phyloP scores from a whole-genome alignment of 2,797 vertebrate genomes.

The Oophaga sylvatica region DNA sequence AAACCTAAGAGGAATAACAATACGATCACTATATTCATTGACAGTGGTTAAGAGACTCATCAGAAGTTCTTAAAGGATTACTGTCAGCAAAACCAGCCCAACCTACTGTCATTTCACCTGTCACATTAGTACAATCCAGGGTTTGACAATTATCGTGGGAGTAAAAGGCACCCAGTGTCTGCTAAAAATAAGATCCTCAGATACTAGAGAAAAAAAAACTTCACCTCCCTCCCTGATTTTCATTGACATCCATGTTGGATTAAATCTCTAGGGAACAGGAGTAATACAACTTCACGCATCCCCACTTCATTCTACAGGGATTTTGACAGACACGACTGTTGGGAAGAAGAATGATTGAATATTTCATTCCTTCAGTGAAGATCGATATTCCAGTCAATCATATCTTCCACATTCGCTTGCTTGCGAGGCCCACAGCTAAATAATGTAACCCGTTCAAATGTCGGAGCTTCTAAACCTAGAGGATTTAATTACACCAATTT shows the following conservation, averaged over 20 bases:
- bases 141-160: slow-evolving; percentile 25
- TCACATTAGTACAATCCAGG: slow-evolving; percentile 29
- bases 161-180: slow-evolving; percentile 42
- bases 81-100: slow-evolving; percentile 44
- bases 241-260: slow-evolving; percentile 43
- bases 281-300: slow-evolving; percentile 29
- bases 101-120: slow-evolving; percentile 34
- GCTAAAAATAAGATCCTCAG: slow-evolving; percentile 44
- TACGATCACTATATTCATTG: slow-evolving; percentile 1
- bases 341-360: slow-evolving; percentile 38
- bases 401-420: slow-evolving; percentile 7
- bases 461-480: neutral
- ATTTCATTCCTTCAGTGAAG: slow-evolving; percentile 24
- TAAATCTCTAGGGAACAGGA: slow-evolving; percentile 25
- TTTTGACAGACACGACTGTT: slow-evolving; percentile 19
- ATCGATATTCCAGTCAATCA: slow-evolving; percentile 39
- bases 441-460: slow-evolving; percentile 6
- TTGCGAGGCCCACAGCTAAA: neutral
- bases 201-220: slow-evolving; percentile 18
- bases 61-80: slow-evolving; percentile 45
- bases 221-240: slow-evolving; percentile 18
- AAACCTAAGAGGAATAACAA: slow-evolving; percentile 5
- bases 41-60: slow-evolving; percentile 38
- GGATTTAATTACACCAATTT: slow-evolving; percentile 32
- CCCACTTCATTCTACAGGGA: slow-evolving; percentile 27